phyloP scores from a whole-genome alignment of 64 coral and sea anemone species.

The Stichodactyla helianthus region DNA sequence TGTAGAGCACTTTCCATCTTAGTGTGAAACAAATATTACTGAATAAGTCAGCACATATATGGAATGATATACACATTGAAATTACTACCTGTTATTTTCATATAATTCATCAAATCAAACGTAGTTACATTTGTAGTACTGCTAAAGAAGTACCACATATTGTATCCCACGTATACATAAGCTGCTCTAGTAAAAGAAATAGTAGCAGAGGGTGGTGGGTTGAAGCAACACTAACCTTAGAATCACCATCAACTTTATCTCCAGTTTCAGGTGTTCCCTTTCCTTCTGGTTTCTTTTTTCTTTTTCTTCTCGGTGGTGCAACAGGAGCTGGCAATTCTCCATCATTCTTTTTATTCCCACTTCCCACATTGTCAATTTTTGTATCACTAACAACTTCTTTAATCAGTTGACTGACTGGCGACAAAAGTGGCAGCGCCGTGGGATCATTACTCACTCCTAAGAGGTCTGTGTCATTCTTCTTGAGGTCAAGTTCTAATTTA shows the following conservation, averaged over 20 bases:
- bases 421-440: background rate
- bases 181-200: too few species aligned
- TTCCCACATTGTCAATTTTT: background rate
- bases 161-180: too few species aligned
- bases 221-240: conserved; percentile 2
- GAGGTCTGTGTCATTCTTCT: background rate
- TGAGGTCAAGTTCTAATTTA: conserved; percentile 2
- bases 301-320: conserved; percentile 78
- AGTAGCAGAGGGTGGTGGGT: too few species aligned
- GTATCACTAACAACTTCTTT: background rate
- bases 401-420: background rate
- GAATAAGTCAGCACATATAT: too few species aligned
- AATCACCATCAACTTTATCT: conserved; percentile 17
- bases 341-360: background rate
- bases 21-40: too few species aligned
- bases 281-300: conserved; percentile 67
- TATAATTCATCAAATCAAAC: too few species aligned
- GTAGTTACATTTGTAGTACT: too few species aligned
- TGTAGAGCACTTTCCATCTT: too few species aligned
- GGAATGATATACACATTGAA: too few species aligned
- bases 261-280: background rate
- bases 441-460: background rate
- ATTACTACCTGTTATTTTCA: too few species aligned
- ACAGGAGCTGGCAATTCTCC: conserved; percentile 60
- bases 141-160: too few species aligned